Conservation (phyloP, 1,140 invertebrate genomes). For the Gonatopus flavifemur region DNA sequence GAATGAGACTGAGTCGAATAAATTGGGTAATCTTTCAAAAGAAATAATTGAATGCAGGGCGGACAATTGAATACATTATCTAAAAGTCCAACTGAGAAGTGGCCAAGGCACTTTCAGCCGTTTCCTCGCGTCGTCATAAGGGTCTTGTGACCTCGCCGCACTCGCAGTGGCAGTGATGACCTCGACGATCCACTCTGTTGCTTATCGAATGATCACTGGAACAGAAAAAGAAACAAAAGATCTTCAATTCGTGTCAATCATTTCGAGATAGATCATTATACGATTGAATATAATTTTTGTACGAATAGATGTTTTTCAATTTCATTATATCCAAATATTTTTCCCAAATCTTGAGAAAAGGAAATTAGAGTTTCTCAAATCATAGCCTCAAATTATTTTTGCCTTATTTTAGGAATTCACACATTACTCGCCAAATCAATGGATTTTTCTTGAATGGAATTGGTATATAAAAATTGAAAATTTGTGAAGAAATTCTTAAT, state of each 20-base stretch:
- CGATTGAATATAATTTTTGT: too few species aligned
- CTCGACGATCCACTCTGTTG: conserved; percentile 64
- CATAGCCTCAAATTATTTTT: too few species aligned
- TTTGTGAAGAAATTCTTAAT: conserved; percentile 10
- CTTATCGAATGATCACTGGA: conserved; percentile 67
- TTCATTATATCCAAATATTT: conserved; percentile 11
- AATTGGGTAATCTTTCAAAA: too few species aligned
- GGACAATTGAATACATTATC: too few species aligned
- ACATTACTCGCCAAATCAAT: neutral
- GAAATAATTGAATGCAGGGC: too few species aligned
- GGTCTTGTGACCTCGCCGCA: conserved; percentile 62
- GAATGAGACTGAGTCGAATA: too few species aligned
- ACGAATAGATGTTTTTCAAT: too few species aligned
- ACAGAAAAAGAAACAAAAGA: conserved; percentile 51
- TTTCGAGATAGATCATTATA: neutral
- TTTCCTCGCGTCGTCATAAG: conserved; percentile 68
- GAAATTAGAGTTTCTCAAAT: conserved; percentile 3
- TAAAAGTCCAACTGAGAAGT: conserved; percentile 56
- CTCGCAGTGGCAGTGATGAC: conserved; percentile 56
- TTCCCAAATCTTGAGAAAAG: conserved; percentile 8
- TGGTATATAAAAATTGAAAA: conserved; percentile 10
- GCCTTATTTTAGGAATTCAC: conserved; percentile 5
- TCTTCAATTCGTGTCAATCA: too few species aligned
- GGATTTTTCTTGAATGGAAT: conserved; percentile 9
- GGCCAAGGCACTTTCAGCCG: conserved; percentile 64